phyloP scores from a whole-genome alignment of 2,113 vertebrate species.

The Thryonomys swinderianus region DNA sequence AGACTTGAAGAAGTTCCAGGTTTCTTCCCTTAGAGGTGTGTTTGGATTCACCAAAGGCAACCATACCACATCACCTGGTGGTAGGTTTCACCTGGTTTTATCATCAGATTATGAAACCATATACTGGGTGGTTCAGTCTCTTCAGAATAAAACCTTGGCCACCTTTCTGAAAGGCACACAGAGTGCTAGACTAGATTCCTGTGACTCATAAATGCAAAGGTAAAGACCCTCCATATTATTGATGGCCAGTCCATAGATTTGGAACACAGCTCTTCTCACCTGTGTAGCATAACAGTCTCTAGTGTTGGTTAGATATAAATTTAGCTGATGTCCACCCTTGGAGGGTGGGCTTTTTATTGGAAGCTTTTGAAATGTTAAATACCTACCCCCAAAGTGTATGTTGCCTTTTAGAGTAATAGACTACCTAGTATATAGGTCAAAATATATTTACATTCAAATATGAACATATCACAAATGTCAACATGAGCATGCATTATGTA shows the following conservation, averaged over 20 bases:
- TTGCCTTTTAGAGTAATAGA: background rate
- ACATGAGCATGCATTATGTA: background rate
- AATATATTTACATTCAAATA: conserved; percentile 14
- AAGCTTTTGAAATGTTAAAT: background rate
- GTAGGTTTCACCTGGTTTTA: background rate
- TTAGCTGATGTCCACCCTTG: background rate
- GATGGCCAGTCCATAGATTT: background rate
- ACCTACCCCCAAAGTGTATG: background rate
- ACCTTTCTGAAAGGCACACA: background rate
- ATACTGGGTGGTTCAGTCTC: background rate
- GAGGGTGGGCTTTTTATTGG: background rate
- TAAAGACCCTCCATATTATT: background rate
- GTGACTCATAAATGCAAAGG: background rate
- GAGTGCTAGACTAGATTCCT: background rate
- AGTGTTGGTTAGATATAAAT: background rate
- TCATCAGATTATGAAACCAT: background rate
- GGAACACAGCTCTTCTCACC: background rate
- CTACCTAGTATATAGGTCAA: background rate
- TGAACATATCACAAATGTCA: background rate
- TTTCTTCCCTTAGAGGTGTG: background rate
- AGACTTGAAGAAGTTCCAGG: background rate
- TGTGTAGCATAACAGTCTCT: background rate
- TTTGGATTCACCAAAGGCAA: background rate
- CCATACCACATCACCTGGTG: background rate
- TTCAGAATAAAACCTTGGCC: background rate